Percentiles rank a stretch among this genome's conserved stretches.
These are phyloP conservation scores for Rhyacichthys aspro DNA, from an alignment of 2,797 vertebrate genomes.

Conservation along the genomic window DNA sequence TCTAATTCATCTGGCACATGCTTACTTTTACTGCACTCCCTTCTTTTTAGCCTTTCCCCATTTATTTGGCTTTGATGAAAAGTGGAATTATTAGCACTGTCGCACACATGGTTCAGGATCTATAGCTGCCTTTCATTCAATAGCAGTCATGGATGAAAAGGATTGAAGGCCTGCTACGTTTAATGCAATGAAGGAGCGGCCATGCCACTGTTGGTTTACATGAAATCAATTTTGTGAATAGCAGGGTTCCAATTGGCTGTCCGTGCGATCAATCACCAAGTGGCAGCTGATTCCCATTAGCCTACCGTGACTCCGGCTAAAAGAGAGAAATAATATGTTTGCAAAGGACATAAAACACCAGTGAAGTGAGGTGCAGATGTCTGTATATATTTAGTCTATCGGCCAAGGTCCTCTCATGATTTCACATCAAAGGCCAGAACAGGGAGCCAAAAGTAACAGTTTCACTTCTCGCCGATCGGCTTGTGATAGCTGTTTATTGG, in stretches of 20 bases:
- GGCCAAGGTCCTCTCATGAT: conserved; percentile 64
- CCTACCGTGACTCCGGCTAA: conserved; percentile 34
- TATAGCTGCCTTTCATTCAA: conserved; percentile 84
- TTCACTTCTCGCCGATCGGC: conserved; percentile 75
- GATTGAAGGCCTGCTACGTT: conserved; percentile 84
- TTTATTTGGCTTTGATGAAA: conserved; percentile 67
- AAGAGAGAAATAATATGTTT: conserved; percentile 63
- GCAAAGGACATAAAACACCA: conserved; percentile 70
- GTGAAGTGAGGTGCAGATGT: conserved; percentile 66
- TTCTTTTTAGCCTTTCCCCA: conserved; percentile 5
- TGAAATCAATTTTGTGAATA: conserved; percentile 84
- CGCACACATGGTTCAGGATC: conserved; percentile 90
- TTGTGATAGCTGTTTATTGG: conserved; percentile 78
- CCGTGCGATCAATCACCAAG: conserved; percentile 82
- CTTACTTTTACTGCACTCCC: conserved; percentile 54
- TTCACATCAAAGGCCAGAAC: conserved; percentile 77
- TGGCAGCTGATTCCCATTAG: conserved; percentile 81
- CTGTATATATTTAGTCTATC: conserved; percentile 81
- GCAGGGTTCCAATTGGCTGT: conserved; percentile 85
- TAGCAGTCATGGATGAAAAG: conserved; percentile 84
- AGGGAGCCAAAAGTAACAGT: conserved; percentile 82
- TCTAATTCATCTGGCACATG: conserved; percentile 89
- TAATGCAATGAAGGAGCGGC: conserved; percentile 89
- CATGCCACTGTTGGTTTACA: conserved; percentile 80
- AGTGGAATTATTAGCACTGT: conserved; percentile 85